phyloP scores from a whole-genome alignment of 2,113 vertebrate genomes.

The Malurus alboscapulatus region DNA sequence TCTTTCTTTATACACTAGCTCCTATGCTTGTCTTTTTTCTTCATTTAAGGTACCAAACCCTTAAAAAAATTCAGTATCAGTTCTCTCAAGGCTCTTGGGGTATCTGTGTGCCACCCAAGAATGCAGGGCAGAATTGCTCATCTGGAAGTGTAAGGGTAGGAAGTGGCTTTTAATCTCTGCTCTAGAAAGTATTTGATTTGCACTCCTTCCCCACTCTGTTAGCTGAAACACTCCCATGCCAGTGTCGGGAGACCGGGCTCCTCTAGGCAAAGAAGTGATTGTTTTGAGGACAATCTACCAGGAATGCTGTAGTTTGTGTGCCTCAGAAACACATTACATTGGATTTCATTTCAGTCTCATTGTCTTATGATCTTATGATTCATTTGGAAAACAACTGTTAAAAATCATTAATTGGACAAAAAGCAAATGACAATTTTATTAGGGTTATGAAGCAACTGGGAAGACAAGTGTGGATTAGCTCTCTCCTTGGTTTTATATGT shows the following conservation, averaged over 20 bases:
- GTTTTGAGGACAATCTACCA: not conserved
- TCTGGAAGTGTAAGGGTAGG: not conserved
- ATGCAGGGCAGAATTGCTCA: not conserved
- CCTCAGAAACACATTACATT: not conserved
- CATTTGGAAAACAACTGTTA: not conserved
- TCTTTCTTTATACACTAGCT: fast-evolving
- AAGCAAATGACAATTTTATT: not conserved
- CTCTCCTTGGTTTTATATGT: not conserved
- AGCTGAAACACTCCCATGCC: not conserved
- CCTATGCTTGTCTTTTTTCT: not conserved
- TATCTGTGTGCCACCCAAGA: not conserved
- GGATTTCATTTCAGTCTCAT: not conserved
- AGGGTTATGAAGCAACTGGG: not conserved
- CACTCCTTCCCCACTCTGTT: not conserved
- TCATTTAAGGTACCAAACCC: not conserved
- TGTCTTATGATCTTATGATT: not conserved
- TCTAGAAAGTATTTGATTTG: not conserved
- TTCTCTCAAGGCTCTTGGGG: not conserved
- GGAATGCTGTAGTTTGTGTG: not conserved
- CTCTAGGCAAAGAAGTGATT: not conserved
- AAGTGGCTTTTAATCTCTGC: not conserved
- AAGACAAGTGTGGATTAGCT: not conserved
- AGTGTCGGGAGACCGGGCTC: not conserved
- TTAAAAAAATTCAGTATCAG: not conserved
- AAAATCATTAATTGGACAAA: not conserved